These are phyloP conservation scores for Caenorhabditis sp. DNA, from an alignment of 2,888 invertebrate genomes.

Conservation along the genomic window DNA sequence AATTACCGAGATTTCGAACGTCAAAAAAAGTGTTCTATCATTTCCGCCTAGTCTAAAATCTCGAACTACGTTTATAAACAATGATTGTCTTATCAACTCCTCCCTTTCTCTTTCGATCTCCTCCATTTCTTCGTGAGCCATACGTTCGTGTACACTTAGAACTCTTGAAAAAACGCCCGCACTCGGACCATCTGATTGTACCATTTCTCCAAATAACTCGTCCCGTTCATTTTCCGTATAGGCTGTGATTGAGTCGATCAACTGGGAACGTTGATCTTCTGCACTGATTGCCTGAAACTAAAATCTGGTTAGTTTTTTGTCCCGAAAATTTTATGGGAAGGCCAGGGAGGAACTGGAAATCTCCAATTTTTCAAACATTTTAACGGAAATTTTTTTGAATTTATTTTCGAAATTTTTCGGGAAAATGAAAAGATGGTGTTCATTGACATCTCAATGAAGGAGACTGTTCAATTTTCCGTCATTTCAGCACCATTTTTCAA, in stretches of 20 bases:
- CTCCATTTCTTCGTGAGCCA: neutral
- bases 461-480: too few species aligned
- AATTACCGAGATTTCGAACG: neutral
- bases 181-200: neutral
- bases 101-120: neutral
- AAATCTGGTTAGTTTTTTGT: too few species aligned
- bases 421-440: too few species aligned
- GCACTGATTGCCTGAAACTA: neutral
- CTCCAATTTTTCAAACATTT: too few species aligned
- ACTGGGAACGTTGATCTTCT: neutral
- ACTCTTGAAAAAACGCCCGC: neutral
- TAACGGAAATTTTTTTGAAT: too few species aligned
- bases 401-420: too few species aligned
- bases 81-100: neutral
- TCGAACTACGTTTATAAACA: neutral
- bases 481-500: too few species aligned
- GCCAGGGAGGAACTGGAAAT: too few species aligned
- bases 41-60: neutral
- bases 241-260: neutral
- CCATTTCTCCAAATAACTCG: neutral
- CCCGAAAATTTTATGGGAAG: too few species aligned
- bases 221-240: neutral
- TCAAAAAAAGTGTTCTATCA: neutral
- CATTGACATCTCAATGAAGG: too few species aligned
- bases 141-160: neutral